phyloP scores from a whole-genome alignment of 2,797 vertebrate genomes.

The Squalus acanthias region DNA sequence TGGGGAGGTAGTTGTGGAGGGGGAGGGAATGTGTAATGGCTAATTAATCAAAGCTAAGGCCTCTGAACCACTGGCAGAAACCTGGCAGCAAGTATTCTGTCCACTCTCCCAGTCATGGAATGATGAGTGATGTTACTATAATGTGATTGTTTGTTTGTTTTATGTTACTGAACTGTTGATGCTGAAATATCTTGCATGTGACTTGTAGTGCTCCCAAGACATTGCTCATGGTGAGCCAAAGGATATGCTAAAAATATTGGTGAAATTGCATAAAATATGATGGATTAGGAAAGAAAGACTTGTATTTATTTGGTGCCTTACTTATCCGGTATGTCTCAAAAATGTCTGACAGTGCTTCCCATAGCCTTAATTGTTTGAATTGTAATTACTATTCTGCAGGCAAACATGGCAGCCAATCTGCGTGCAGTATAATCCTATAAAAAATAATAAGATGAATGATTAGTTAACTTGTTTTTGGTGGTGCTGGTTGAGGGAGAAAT shows the following conservation, averaged over 20 bases:
- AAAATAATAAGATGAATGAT: background rate
- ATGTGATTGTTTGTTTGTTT: background rate
- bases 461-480: background rate
- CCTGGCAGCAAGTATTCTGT: background rate
- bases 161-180: background rate
- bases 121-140: background rate
- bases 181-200: background rate
- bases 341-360: background rate
- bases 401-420: background rate
- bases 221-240: background rate
- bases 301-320: background rate
- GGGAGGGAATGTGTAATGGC: background rate
- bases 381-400: background rate
- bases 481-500: background rate
- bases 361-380: background rate
- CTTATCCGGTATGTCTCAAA: background rate
- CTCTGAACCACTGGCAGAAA: background rate
- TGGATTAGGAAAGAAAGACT: background rate
- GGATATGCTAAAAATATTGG: background rate
- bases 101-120: background rate
- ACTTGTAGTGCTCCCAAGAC: background rate
- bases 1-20: background rate
- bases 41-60: background rate
- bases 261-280: background rate
- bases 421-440: background rate